Evolutionary conservation across 2,888 invertebrate species (phyloP).

Genomic region (Nyleta sp.): DNA sequence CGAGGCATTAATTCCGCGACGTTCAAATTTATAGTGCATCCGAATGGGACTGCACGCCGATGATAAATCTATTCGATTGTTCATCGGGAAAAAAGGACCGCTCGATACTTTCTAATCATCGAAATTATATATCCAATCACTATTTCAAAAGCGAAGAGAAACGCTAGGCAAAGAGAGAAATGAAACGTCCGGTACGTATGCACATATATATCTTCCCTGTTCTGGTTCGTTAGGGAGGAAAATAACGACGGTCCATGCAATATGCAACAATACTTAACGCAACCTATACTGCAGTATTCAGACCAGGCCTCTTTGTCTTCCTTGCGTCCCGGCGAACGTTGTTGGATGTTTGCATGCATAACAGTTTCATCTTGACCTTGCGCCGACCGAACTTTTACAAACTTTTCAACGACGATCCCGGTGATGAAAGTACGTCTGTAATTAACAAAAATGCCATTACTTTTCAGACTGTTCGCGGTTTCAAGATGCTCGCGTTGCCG

Average conservation of each 20-base stretch:
- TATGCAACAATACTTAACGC: slow-evolving; percentile 77
- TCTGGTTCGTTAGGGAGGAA: slow-evolving; percentile 79
- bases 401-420: slow-evolving; percentile 23
- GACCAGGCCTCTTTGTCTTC: slow-evolving; percentile 73
- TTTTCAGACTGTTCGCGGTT: slow-evolving; percentile 92
- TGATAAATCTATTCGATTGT: slow-evolving; percentile 27
- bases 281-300: slow-evolving; percentile 67
- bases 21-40: slow-evolving; percentile 22
- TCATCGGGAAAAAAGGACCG: slow-evolving; percentile 26
- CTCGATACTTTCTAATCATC: slow-evolving; percentile 46
- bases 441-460: slow-evolving; percentile 50
- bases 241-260: slow-evolving; percentile 79
- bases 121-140: slow-evolving; percentile 43
- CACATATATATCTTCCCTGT: slow-evolving; percentile 70
- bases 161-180: slow-evolving; percentile 65
- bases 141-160: slow-evolving; percentile 40
- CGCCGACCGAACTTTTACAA: slow-evolving; percentile 10
- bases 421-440: not conserved
- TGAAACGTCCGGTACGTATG: slow-evolving; percentile 71
- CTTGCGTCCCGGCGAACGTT: slow-evolving; percentile 35
- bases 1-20: slow-evolving; percentile 14
- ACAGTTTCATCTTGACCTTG: slow-evolving; percentile 52
- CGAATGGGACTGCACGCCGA: slow-evolving; percentile 7
- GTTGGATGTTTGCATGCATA: slow-evolving; percentile 40
- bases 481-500: slow-evolving; percentile 94